Evolutionary conservation across 2,888 invertebrate species (phyloP).

Genomic region (Cryptocephalus moraei): DNA sequence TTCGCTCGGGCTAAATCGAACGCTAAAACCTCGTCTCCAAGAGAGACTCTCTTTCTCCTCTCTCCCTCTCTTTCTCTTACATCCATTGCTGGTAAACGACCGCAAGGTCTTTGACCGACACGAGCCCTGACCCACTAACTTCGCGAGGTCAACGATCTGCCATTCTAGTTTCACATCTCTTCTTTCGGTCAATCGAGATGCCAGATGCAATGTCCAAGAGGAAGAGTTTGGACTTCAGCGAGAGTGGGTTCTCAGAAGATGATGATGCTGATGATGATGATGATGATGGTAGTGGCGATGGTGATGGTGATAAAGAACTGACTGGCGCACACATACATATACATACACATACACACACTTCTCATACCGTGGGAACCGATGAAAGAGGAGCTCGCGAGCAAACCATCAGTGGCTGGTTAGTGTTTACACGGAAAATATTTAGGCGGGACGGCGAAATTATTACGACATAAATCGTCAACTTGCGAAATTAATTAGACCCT

Average conservation of each 20-base stretch:
- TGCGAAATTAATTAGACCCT: too few relatives aligned
- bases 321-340: too few relatives aligned
- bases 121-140: conserved; percentile 40
- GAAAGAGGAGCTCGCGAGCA: too few relatives aligned
- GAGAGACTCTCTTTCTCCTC: conserved; percentile 2
- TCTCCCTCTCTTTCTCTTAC: neutral
- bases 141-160: conserved; percentile 39
- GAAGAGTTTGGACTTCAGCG: neutral
- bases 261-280: conserved; percentile 14
- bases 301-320: conserved; percentile 4
- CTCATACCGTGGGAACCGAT: too few relatives aligned
- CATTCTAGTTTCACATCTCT: conserved; percentile 35
- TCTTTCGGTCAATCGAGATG: conserved; percentile 13
- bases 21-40: conserved; percentile 1
- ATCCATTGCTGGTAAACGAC: conserved; percentile 32
- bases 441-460: too few relatives aligned
- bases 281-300: conserved; percentile 8
- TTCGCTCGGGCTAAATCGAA: neutral
- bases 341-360: too few relatives aligned
- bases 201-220: conserved; percentile 11
- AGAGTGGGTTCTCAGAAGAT: too few relatives aligned
- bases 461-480: too few relatives aligned
- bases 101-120: conserved; percentile 36
- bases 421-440: too few relatives aligned
- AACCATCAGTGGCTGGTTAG: too few relatives aligned